Evolutionary conservation across 2,888 invertebrate genomes (phyloP).

Genomic region (Diaperis boleti): DNA sequence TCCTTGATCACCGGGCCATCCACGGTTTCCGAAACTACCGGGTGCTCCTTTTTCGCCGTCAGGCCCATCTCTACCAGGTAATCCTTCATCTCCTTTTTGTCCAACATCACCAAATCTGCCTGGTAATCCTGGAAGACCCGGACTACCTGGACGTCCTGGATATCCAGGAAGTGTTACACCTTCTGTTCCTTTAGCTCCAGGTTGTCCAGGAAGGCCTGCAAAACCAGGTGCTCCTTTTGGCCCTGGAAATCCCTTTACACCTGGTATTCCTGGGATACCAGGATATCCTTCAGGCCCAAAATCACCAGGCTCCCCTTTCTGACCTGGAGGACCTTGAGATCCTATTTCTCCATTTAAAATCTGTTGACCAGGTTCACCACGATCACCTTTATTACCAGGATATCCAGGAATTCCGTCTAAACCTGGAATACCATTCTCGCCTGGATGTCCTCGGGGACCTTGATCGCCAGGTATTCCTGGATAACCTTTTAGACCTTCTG

Average conservation of each 20-base stretch:
- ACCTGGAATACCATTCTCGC: constrained; percentile 58
- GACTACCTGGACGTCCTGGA: constrained; percentile 51
- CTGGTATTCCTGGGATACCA: constrained; percentile 60
- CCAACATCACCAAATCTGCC: constrained; percentile 63
- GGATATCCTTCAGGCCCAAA: constrained; percentile 63
- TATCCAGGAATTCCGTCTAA: constrained; percentile 55
- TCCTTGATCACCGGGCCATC: constrained; percentile 59
- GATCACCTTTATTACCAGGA: constrained; percentile 68
- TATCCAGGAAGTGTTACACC: constrained; percentile 60
- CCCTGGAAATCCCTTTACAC: constrained; percentile 58
- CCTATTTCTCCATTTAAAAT: constrained; percentile 68
- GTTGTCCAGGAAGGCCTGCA: constrained; percentile 59
- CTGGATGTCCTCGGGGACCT: constrained; percentile 73
- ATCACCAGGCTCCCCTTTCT: constrained; percentile 63
- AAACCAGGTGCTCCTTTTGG: constrained; percentile 60
- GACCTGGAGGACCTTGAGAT: constrained; percentile 59
- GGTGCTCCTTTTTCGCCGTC: constrained; percentile 56
- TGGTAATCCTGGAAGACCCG: constrained; percentile 53
- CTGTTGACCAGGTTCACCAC: constrained; percentile 70
- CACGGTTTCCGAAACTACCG: constrained; percentile 47
- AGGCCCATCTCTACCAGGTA: constrained; percentile 59
- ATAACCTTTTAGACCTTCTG: constrained; percentile 75
- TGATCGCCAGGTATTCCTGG: constrained; percentile 75
- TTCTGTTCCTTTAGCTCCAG: constrained; percentile 56
- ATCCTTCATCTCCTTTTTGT: constrained; percentile 58